Evolutionary conservation across 2,888 invertebrate species (phyloP), one percentile per base, ranked within the genome.

Genomic region (Lumbricus terrestris): DNA sequence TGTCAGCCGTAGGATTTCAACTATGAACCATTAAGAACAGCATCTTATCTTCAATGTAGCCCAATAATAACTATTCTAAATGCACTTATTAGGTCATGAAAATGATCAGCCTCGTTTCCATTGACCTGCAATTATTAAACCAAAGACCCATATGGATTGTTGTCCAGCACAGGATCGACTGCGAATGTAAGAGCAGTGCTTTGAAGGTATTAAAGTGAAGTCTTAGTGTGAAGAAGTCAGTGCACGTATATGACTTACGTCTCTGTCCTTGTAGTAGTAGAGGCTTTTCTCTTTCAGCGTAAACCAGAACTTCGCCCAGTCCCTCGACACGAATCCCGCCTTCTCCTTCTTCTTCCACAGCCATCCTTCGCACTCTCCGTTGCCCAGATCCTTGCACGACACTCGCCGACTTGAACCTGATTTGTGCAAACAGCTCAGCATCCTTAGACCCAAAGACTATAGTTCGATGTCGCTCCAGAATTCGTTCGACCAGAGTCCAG

Each of bases 191-290:
- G 8, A 69, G n/a, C 29, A 29, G n/a, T 54, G 54, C 54, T 54
- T 23, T 54, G n/a, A n/a, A n/a, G n/a, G n/a, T n/a, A n/a, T 54
- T 13, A 54, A 23, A 29, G 23, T 29, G 29, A 29, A 29, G 29
- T 5, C n/a, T n/a, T n/a, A n/a, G n/a, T n/a, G n/a, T n/a, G n/a
- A n/a, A n/a, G n/a, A n/a, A n/a, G n/a, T n/a, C n/a, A n/a, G 5
- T 5, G n/a, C n/a, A n/a, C 29, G 54, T n/a, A 69, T 16, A 69
- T n/a, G n/a, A 69, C 69, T 69, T 23, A 85, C 85, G 34, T 85
- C 37, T 37, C n/a, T 85, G 85, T 37, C 18, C 37, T 85, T 85
- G 85, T 85, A 85, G 85, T 85, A 85, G 85, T 85, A 85, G n/a
- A 85, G 85, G 37, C 37, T 85, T 37, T 85, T 85, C n/a, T 85